Evolutionary conservation across 2,888 invertebrate genomes (phyloP).

Genomic region (Serripes groenlandicus): DNA sequence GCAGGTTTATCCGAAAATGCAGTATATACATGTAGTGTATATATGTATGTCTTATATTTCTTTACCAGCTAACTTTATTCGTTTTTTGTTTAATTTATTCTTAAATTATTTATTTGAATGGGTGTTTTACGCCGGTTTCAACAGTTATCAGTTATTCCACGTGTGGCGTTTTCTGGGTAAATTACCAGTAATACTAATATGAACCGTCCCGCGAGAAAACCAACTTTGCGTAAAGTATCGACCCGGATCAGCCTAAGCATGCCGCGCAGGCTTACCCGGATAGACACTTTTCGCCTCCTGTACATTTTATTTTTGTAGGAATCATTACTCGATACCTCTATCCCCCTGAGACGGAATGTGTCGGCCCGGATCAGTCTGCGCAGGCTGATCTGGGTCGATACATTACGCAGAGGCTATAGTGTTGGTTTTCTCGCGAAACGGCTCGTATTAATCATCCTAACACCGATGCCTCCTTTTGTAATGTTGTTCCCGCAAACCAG

Average conservation of each 20-base stretch:
- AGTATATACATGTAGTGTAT: no score
- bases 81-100: no score
- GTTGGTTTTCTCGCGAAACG: neutral
- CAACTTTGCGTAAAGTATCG: neutral
- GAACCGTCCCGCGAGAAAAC: no score
- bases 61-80: no score
- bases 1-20: no score
- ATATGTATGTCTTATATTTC: no score
- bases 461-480: no score
- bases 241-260: neutral
- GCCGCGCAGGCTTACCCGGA: neutral
- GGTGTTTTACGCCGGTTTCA: neutral
- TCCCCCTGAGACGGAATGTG: neutral
- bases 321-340: neutral
- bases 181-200: no score
- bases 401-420: neutral
- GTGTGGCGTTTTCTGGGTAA: neutral
- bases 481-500: no score
- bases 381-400: neutral
- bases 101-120: neutral
- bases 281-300: neutral
- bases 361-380: neutral
- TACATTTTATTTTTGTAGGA: neutral
- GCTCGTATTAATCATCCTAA: no score
- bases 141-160: no score